A percentile compares a stretch with the other conserved stretches of the same genome.
Evolutionary conservation across 2,888 invertebrate species (phyloP).

Genomic region (Autographa gamma): DNA sequence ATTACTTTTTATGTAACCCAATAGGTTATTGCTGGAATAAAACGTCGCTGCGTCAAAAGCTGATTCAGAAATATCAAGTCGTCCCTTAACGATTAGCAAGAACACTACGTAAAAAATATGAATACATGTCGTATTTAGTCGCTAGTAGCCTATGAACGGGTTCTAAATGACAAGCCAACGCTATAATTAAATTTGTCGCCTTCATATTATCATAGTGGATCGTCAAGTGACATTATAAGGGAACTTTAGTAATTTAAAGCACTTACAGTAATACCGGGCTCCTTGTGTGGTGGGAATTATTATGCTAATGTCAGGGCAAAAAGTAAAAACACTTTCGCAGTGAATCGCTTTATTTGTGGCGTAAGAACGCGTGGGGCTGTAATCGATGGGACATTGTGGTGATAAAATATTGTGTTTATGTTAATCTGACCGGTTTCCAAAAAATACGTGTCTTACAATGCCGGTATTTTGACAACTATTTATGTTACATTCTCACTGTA

Average conservation of each 20-base stretch:
- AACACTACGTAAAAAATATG: background rate
- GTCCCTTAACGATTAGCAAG: background rate
- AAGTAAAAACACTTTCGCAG: constrained; percentile 17
- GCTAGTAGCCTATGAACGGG: background rate
- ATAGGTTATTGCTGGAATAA: too few species aligned
- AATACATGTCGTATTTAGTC: background rate
- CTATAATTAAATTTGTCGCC: constrained; percentile 24
- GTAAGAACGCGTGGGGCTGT: constrained; percentile 2
- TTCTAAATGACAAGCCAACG: constrained; percentile 8
- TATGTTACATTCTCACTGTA: background rate
- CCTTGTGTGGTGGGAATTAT: constrained; percentile 35
- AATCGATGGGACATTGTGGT: constrained; percentile 22
- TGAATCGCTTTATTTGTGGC: constrained; percentile 36
- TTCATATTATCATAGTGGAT: constrained; percentile 15
- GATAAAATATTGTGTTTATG: constrained; percentile 29
- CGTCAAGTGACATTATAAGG: constrained; percentile 20
- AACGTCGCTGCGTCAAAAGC: too few species aligned
- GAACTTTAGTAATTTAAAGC: constrained; percentile 39
- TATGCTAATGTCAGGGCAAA: constrained; percentile 34
- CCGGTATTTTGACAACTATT: constrained; percentile 24
- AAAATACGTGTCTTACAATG: constrained; percentile 27
- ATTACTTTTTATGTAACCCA: too few species aligned
- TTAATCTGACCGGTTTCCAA: constrained; percentile 18
- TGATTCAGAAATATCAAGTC: background rate
- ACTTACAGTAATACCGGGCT: constrained; percentile 33